Conservation (phyloP, 2,113 vertebrate species). For the Odobenus rosmarus region DNA sequence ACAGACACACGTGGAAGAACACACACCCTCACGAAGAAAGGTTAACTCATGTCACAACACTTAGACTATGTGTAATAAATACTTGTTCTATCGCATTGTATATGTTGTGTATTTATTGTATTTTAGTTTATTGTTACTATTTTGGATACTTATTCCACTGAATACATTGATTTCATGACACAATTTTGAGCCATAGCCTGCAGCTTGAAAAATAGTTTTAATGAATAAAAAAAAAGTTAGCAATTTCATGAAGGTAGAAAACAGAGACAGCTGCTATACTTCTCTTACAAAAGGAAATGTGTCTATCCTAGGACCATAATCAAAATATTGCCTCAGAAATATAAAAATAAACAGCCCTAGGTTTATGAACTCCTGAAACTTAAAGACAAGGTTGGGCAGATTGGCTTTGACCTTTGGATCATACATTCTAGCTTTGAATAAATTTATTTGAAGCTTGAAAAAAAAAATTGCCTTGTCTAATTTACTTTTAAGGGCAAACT, state of each 20-base stretch:
- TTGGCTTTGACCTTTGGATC: slow-evolving; percentile 34
- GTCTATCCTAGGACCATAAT: background rate
- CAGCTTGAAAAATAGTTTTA: background rate
- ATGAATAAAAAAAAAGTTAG: background rate
- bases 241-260: background rate
- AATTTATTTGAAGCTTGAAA: slow-evolving; percentile 22
- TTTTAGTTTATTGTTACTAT: background rate
- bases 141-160: background rate
- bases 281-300: background rate
- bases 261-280: background rate
- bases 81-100: background rate
- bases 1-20: background rate
- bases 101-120: background rate
- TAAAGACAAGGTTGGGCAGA: background rate
- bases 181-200: background rate
- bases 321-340: slow-evolving; percentile 28
- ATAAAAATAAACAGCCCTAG: background rate
- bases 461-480: slow-evolving; percentile 42
- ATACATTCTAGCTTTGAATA: slow-evolving; percentile 17
- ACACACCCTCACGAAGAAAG: background rate
- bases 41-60: background rate
- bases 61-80: background rate
- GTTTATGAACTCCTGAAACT: slow-evolving; percentile 7
- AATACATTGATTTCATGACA: background rate
- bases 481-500: slow-evolving; percentile 34